These are phyloP conservation scores for Prunella himalayana DNA, from an alignment of 2,113 vertebrate genomes.

Conservation along the genomic window DNA sequence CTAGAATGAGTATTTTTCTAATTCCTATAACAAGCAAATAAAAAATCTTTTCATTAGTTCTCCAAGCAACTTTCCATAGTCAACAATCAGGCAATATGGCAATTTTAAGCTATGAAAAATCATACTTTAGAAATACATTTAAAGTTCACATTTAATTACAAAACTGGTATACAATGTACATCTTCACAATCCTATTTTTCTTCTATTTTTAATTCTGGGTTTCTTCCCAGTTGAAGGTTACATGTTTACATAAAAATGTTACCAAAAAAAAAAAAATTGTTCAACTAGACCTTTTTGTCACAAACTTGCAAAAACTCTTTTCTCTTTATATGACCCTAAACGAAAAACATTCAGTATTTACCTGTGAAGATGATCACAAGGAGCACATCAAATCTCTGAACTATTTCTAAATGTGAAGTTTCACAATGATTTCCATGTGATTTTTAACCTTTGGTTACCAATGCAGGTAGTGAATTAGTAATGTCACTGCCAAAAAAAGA, in stretches of 20 bases:
- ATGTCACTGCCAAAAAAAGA: slow-evolving; percentile 27
- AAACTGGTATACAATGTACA: background rate
- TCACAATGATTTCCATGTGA: slow-evolving; percentile 2
- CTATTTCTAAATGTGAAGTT: slow-evolving; percentile 43
- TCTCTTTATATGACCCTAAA: background rate
- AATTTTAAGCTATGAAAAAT: background rate
- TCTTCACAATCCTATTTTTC: background rate
- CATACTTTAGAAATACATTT: background rate
- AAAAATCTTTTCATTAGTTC: background rate
- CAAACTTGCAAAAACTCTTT: background rate
- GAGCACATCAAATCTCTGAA: slow-evolving; percentile 26
- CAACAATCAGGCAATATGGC: background rate
- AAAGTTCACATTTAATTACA: background rate
- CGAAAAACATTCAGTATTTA: slow-evolving; percentile 13
- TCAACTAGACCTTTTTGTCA: background rate
- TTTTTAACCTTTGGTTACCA: slow-evolving; percentile 28
- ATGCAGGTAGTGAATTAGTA: slow-evolving; percentile 5
- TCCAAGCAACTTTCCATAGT: background rate
- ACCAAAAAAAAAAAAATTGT: background rate
- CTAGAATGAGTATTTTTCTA: background rate
- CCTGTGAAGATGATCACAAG: slow-evolving; percentile 40
- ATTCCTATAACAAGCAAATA: background rate
- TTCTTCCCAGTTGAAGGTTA: background rate
- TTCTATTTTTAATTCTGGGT: background rate
- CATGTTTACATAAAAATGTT: background rate